Evolutionary conservation across 2,113 vertebrate species (phyloP).

Genomic region (Mellivora capensis): DNA sequence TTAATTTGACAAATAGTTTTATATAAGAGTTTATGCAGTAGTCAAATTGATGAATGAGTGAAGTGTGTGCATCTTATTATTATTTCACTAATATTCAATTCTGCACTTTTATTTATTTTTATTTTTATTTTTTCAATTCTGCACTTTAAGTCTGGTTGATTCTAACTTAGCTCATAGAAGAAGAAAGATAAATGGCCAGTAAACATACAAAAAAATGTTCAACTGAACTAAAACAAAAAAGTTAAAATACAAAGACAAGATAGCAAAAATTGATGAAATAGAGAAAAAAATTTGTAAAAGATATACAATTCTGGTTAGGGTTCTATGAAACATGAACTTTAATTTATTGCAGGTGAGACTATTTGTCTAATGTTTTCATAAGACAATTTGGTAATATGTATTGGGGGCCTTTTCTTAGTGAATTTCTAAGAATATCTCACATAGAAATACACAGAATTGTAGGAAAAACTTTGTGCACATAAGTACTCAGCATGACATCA

Average conservation of each 20-base stretch:
- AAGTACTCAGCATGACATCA: background rate
- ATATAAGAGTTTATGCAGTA: background rate
- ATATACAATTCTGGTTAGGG: background rate
- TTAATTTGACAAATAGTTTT: background rate
- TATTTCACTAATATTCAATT: background rate
- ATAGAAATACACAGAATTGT: background rate
- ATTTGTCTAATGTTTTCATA: background rate
- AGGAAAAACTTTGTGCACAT: background rate
- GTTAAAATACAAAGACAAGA: background rate
- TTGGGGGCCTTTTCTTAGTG: background rate
- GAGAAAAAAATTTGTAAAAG: background rate
- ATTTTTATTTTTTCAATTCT: no score
- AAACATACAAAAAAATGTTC: background rate
- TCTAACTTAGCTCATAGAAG: background rate
- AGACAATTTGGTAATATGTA: background rate
- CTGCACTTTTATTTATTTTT: no score
- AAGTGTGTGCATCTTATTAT: background rate
- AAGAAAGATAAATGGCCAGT: background rate
- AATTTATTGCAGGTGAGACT: background rate
- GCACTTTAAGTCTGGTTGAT: background rate
- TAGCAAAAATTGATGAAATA: background rate
- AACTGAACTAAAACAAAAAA: background rate
- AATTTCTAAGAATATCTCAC: background rate
- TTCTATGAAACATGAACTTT: background rate
- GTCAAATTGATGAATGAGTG: background rate